A percentile compares a stretch with the other conserved stretches of the same genome.
Evolutionary conservation across 2,888 invertebrate genomes (phyloP).

Genomic region (Cacoxenus indagator): DNA sequence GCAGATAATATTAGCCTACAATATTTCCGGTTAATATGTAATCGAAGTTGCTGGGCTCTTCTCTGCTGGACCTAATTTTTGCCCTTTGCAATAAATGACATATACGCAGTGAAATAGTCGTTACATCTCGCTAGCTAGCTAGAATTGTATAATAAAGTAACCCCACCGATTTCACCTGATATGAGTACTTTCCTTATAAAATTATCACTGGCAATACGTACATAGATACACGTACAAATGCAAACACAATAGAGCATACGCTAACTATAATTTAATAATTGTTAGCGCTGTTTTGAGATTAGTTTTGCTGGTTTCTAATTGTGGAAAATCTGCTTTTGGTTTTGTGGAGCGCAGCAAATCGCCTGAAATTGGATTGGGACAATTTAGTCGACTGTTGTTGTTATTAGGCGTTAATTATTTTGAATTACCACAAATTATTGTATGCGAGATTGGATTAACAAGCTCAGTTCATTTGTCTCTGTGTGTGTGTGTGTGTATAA

Average conservation of each 20-base stretch:
- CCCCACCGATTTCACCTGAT: too few relatives aligned
- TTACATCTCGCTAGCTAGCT: too few relatives aligned
- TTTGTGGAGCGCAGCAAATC: neutral
- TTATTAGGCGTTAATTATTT: slow-evolving; percentile 21
- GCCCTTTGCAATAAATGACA: too few relatives aligned
- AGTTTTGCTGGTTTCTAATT: slow-evolving; percentile 9
- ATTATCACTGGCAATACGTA: too few relatives aligned
- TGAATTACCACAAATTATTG: slow-evolving; percentile 24
- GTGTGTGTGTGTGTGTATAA: slow-evolving; percentile 5
- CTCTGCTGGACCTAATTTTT: too few relatives aligned
- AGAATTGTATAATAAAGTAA: too few relatives aligned
- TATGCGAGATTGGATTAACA: neutral
- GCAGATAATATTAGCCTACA: too few relatives aligned
- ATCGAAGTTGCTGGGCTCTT: too few relatives aligned
- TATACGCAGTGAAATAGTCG: too few relatives aligned
- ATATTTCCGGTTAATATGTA: too few relatives aligned
- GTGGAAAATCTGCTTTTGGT: slow-evolving; percentile 21
- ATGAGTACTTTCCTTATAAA: too few relatives aligned
- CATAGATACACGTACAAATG: too few relatives aligned
- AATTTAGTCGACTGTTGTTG: neutral
- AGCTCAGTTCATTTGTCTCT: neutral
- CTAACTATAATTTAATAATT: slow-evolving; percentile 1
- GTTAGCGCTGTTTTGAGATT: neutral
- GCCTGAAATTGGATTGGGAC: neutral
- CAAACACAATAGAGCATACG: neutral